Conservation (phyloP, 2,113 vertebrate species). For the Dipodomys spectabilis region DNA sequence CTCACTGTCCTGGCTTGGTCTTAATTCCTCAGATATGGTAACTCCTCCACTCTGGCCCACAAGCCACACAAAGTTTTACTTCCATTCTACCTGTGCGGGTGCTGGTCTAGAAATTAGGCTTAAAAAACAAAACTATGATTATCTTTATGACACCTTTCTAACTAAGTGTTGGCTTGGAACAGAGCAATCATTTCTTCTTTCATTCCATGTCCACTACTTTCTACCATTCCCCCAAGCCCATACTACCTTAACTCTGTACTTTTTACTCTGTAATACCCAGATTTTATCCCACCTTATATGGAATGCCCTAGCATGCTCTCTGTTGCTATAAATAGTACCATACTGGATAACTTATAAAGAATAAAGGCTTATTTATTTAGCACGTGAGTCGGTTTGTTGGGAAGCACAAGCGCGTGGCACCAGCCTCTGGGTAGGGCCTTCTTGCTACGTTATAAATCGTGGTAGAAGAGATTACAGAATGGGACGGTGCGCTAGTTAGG, state of each 20-base stretch:
- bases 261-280: background rate
- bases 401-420: background rate
- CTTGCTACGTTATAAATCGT: background rate
- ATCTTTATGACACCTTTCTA: background rate
- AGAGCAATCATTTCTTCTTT: background rate
- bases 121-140: too few relatives aligned
- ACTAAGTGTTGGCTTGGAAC: background rate
- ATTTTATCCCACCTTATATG: accelerated
- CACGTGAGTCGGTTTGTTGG: background rate
- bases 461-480: background rate
- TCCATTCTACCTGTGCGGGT: background rate
- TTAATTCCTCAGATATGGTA: background rate
- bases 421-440: background rate
- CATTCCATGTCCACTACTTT: too few relatives aligned
- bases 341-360: background rate
- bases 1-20: background rate
- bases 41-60: too few relatives aligned
- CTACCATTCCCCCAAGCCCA: background rate
- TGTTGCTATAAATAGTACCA: background rate
- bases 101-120: background rate
- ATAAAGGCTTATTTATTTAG: background rate
- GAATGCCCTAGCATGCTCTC: background rate
- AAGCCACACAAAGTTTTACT: too few relatives aligned
- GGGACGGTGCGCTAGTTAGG: background rate
- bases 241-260: accelerated